phyloP scores from a whole-genome alignment of 2,797 vertebrate species.

The Enteromius afrohamiltoni region DNA sequence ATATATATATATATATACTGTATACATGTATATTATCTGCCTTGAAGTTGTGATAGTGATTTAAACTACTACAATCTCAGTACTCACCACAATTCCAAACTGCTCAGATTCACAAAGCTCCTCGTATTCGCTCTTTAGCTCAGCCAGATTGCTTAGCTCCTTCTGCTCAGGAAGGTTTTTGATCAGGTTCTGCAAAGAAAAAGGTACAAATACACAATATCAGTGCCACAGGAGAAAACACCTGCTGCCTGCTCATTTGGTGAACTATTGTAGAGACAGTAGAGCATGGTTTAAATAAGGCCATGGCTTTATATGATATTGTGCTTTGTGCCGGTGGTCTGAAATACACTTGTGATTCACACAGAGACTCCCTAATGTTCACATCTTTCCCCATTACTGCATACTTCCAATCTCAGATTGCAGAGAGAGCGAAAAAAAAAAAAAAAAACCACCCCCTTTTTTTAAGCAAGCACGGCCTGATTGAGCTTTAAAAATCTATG shows the following conservation, averaged over 20 bases:
- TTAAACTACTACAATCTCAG: constrained; percentile 42
- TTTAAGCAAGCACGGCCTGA: background rate
- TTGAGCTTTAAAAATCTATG: constrained; percentile 33
- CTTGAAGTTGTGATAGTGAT: too few species aligned
- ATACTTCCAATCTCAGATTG: constrained; percentile 13
- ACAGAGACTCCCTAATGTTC: constrained; percentile 46
- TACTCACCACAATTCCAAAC: constrained; percentile 96
- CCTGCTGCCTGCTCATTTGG: constrained; percentile 32
- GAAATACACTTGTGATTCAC: constrained; percentile 43
- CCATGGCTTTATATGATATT: constrained; percentile 14
- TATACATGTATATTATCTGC: background rate
- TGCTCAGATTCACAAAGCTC: constrained; percentile 96
- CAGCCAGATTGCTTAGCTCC: constrained; percentile 87
- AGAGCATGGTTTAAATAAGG: constrained; percentile 30
- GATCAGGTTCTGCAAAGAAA: constrained; percentile 87
- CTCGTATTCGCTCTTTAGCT: constrained; percentile 91
- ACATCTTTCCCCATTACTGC: constrained; percentile 35
- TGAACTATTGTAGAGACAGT: background rate
- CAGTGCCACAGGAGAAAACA: constrained; percentile 54
- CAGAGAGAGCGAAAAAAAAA: constrained; percentile 4
- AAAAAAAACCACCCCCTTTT: background rate
- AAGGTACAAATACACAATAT: constrained; percentile 46
- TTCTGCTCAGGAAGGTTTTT: constrained; percentile 98
- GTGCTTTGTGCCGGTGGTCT: constrained; percentile 2
- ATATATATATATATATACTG: too few species aligned